phyloP scores from a whole-genome alignment of 2,113 vertebrate genomes.

The Hippocampus comes region DNA sequence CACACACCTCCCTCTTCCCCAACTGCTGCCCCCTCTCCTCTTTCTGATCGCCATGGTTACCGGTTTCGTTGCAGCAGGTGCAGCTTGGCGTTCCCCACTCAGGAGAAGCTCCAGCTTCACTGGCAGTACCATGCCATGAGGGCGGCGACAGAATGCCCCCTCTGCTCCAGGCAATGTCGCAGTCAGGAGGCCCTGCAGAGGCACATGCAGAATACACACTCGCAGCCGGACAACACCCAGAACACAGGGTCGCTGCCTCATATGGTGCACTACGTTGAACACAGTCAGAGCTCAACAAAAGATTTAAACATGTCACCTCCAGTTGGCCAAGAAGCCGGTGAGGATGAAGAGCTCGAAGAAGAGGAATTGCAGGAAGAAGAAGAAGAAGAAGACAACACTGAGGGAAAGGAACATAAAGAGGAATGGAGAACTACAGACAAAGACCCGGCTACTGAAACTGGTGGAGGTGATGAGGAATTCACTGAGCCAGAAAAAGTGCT shows the following conservation, averaged over 20 bases:
- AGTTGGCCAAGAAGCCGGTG: constrained; percentile 85
- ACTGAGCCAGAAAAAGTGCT: constrained; percentile 79
- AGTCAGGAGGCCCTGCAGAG: constrained; percentile 96
- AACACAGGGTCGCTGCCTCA: constrained; percentile 71
- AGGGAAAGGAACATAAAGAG: constrained; percentile 63
- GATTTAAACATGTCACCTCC: constrained; percentile 81
- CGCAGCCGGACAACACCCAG: constrained; percentile 75
- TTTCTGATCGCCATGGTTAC: constrained; percentile 95
- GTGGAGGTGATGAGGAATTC: constrained; percentile 78
- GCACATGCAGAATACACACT: constrained; percentile 93
- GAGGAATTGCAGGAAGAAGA: constrained; percentile 85
- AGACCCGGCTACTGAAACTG: constrained; percentile 74
- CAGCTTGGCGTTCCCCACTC: constrained; percentile 95
- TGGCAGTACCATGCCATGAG: constrained; percentile 98
- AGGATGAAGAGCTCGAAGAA: constrained; percentile 84
- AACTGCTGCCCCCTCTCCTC: constrained; percentile 81
- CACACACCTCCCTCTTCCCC: constrained; percentile 57
- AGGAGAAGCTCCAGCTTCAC: constrained; percentile 94
- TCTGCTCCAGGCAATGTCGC: constrained; percentile 95
- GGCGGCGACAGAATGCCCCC: constrained; percentile 95
- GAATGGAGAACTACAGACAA: constrained; percentile 80
- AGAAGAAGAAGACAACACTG: constrained; percentile 6
- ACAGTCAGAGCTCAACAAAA: constrained; percentile 86
- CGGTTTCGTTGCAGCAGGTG: constrained; percentile 98
- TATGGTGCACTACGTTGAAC: constrained; percentile 67